Percentiles rank a stretch among this genome's conserved stretches.
Evolutionary conservation across 2,113 vertebrate species (phyloP).

Genomic region (Ovibos moschatus): DNA sequence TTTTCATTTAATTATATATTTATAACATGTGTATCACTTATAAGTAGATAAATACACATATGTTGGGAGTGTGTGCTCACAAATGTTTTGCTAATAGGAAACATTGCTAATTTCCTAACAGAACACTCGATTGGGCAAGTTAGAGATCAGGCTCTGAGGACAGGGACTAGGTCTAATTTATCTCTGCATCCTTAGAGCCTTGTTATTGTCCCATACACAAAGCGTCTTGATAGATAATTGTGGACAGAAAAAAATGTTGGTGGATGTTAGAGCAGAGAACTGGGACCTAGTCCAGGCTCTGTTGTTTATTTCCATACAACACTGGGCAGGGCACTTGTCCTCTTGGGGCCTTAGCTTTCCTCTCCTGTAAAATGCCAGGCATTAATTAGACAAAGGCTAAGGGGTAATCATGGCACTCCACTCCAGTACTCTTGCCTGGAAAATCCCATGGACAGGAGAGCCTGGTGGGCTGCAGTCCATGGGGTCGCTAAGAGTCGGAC

Average conservation of each 20-base stretch:
- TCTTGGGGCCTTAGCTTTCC: neutral
- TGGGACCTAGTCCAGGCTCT: neutral
- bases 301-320: neutral
- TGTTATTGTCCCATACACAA: neutral
- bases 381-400: slow-evolving; percentile 32
- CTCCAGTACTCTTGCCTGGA: no score
- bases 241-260: neutral
- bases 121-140: neutral
- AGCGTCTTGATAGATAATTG: neutral
- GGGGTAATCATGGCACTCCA: neutral
- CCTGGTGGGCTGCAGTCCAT: no score
- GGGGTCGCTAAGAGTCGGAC: no score
- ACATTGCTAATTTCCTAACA: neutral
- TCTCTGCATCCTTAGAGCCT: neutral
- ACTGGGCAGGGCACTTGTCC: neutral
- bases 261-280: neutral
- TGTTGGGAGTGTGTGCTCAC: neutral
- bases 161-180: neutral
- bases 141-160: neutral
- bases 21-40: neutral
- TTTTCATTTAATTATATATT: neutral
- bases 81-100: neutral
- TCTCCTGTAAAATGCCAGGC: neutral
- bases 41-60: neutral
- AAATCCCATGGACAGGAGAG: no score